Evolutionary conservation across 2,797 vertebrate genomes (phyloP).

Genomic region (Tenualosa thibaudeaui): DNA sequence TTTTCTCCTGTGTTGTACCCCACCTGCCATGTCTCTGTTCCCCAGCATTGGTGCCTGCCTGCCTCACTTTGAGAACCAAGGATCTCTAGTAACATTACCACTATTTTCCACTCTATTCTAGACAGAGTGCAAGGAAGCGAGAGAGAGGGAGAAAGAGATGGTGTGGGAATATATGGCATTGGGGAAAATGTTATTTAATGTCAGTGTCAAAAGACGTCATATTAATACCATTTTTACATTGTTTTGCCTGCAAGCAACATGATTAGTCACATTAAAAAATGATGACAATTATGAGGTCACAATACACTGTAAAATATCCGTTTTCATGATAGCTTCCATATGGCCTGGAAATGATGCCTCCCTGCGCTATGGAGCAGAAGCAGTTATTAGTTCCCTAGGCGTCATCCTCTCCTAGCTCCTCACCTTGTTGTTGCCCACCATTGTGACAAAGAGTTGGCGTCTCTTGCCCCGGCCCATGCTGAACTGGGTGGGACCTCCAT

Average conservation of each 20-base stretch:
- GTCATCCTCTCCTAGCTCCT: constrained; percentile 52
- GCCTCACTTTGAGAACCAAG: too few species aligned
- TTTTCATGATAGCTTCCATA: neutral
- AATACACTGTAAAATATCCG: neutral
- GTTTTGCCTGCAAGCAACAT: neutral
- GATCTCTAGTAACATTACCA: too few species aligned
- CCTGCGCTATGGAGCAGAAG: neutral
- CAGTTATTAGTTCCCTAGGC: neutral
- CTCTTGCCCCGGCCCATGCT: constrained; percentile 78
- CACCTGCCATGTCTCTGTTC: too few species aligned
- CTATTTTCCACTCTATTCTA: too few species aligned
- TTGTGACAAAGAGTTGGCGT: constrained; percentile 88
- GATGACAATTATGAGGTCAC: neutral
- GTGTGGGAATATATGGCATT: too few species aligned
- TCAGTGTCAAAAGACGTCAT: too few species aligned
- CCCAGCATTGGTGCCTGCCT: too few species aligned
- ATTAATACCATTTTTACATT: too few species aligned
- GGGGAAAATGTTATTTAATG: too few species aligned
- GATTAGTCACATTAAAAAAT: neutral
- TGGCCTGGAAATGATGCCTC: neutral
- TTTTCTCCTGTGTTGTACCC: too few species aligned
- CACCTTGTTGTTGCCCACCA: constrained; percentile 86
- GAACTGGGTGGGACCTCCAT: constrained; percentile 65
- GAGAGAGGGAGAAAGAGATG: too few species aligned
- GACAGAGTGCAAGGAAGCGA: too few species aligned